Percentiles rank a stretch among this genome's conserved stretches.
These are phyloP conservation scores for Listrodromus nycthemerus DNA, from an alignment of 2,888 invertebrate species.

Conservation along the genomic window DNA sequence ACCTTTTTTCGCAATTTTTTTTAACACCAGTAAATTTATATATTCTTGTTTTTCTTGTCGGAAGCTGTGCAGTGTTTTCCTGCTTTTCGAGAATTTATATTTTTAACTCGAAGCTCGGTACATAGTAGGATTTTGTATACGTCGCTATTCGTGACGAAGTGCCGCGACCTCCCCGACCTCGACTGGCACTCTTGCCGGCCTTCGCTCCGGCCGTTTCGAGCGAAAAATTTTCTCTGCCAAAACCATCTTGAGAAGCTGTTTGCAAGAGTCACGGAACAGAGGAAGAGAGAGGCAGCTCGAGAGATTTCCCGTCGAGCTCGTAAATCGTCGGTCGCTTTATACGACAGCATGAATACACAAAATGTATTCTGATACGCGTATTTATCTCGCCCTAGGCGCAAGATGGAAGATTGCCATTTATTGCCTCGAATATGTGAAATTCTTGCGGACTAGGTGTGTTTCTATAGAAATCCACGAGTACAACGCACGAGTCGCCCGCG, in stretches of 20 bases:
- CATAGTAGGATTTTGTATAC: slow-evolving; percentile 17
- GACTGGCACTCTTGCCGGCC: slow-evolving; percentile 58
- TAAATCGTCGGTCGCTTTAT: slow-evolving; percentile 67
- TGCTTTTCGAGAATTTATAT: slow-evolving; percentile 3
- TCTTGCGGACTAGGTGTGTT: slow-evolving; percentile 71
- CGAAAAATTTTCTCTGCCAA: slow-evolving; percentile 66
- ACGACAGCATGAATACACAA: slow-evolving; percentile 72
- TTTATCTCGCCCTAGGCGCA: slow-evolving; percentile 70
- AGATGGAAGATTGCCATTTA: slow-evolving; percentile 74
- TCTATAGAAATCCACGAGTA: slow-evolving; percentile 71
- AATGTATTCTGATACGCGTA: slow-evolving; percentile 73
- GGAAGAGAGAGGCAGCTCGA: slow-evolving; percentile 51
- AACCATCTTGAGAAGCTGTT: slow-evolving; percentile 67
- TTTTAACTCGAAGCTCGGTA: neutral
- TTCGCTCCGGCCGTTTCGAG: slow-evolving; percentile 25
- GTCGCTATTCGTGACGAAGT: slow-evolving; percentile 55
- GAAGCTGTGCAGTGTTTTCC: slow-evolving; percentile 14
- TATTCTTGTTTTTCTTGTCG: neutral
- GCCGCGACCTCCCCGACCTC: slow-evolving; percentile 60
- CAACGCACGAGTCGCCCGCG: slow-evolving; percentile 22
- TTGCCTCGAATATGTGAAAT: slow-evolving; percentile 71
- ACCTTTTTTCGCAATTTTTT: neutral
- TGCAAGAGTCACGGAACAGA: slow-evolving; percentile 48
- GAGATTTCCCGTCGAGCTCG: slow-evolving; percentile 39
- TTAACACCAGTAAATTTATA: neutral